phyloP scores from a whole-genome alignment of 2,113 vertebrate genomes.

The Athene noctua region DNA sequence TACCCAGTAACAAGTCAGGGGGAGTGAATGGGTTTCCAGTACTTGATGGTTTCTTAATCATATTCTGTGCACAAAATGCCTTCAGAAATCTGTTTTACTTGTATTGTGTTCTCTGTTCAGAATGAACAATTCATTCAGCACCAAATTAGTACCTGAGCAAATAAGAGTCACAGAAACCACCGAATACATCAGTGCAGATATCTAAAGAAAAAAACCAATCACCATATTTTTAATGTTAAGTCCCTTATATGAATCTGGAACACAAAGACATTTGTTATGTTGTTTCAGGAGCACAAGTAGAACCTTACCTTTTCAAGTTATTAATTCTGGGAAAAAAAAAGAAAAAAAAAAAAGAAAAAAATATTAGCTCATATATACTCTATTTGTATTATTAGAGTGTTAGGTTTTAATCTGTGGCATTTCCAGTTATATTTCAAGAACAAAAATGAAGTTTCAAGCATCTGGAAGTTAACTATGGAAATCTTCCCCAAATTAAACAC shows the following conservation, averaged over 20 bases:
- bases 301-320: not conserved
- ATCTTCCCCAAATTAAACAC: not conserved
- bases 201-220: not conserved
- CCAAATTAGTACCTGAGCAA: not conserved
- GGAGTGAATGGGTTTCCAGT: not conserved
- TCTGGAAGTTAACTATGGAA: not conserved
- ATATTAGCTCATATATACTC: not conserved
- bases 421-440: not conserved
- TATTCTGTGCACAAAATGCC: not conserved
- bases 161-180: not conserved
- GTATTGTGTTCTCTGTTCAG: not conserved
- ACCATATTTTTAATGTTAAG: not conserved
- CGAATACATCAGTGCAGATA: not conserved
- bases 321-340: not conserved
- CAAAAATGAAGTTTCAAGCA: not conserved
- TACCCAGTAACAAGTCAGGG: not conserved
- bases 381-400: not conserved
- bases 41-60: not conserved
- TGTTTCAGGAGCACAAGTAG: not conserved
- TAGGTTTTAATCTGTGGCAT: not conserved
- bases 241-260: not conserved
- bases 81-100: slow-evolving; percentile 11
- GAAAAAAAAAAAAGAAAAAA: not conserved
- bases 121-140: not conserved
- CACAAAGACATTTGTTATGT: not conserved